phyloP scores from a whole-genome alignment of 92 coral and sea anemone species.

The Metridium senile region DNA sequence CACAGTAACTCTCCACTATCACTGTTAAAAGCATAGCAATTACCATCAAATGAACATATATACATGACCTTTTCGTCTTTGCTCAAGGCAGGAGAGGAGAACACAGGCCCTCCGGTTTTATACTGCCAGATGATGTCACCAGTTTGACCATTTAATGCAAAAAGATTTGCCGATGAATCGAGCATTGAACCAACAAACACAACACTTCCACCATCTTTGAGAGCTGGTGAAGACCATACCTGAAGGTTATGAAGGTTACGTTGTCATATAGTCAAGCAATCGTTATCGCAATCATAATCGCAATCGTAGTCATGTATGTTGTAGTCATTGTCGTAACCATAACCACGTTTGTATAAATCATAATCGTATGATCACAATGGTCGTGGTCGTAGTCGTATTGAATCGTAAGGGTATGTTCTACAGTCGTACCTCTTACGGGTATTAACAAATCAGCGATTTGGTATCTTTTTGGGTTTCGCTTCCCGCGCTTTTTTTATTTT shows the following conservation, averaged over 20 bases:
- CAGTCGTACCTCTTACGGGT: no score
- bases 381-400: no score
- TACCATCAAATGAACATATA: conserved; percentile 80
- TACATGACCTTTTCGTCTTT: conserved; percentile 71
- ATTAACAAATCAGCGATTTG: no score
- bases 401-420: no score
- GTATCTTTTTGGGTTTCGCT: no score
- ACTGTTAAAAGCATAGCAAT: conserved; percentile 78
- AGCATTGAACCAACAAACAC: conserved; percentile 87
- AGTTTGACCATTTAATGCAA: conserved; percentile 75
- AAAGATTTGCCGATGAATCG: conserved; percentile 67
- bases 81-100: conserved; percentile 82
- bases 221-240: conserved; percentile 94
- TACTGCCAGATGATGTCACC: conserved; percentile 81
- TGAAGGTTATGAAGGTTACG: neutral
- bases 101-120: conserved; percentile 64
- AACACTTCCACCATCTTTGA: conserved; percentile 76
- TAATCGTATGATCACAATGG: no score
- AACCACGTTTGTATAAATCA: neutral
- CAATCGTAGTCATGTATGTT: no score
- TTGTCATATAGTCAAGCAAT: no score
- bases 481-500: no score
- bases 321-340: no score
- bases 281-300: no score
- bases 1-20: conserved; percentile 70